phyloP scores from a whole-genome alignment of 2,888 invertebrate species.

The Eutolmus rufibarbis region DNA sequence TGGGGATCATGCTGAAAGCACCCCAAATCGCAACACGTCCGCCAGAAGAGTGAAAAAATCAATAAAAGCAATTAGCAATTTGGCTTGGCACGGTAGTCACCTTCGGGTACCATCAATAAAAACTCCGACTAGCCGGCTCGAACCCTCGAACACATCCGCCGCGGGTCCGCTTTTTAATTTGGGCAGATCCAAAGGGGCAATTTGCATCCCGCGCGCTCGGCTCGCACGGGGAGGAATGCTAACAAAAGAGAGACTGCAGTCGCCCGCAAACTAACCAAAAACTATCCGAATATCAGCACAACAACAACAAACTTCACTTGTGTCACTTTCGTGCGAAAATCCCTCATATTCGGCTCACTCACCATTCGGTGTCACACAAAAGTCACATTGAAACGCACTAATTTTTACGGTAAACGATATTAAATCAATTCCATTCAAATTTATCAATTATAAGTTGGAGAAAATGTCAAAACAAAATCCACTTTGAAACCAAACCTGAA shows the following conservation, averaged over 20 bases:
- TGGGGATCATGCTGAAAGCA: not conserved
- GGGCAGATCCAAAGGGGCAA: not conserved
- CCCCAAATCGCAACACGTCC: constrained; percentile 2
- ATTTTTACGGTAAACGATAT: not conserved
- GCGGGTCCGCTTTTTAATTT: not conserved
- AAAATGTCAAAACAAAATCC: constrained; percentile 38
- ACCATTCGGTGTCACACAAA: constrained; percentile 12
- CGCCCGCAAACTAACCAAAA: constrained; percentile 32
- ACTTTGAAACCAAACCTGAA: constrained; percentile 29
- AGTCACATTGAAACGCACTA: constrained; percentile 13
- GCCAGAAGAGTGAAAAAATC: not conserved
- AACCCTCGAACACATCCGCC: not conserved
- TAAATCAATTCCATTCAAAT: constrained; percentile 1
- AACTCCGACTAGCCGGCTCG: not conserved
- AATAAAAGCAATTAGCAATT: constrained; percentile 2
- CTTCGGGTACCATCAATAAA: not conserved
- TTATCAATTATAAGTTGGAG: not conserved
- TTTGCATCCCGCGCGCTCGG: not conserved
- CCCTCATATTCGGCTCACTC: not conserved
- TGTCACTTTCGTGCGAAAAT: constrained; percentile 19
- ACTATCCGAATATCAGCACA: constrained; percentile 11
- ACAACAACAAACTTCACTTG: constrained; percentile 40
- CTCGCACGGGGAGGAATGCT: not conserved
- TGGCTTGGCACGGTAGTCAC: not conserved
- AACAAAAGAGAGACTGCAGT: constrained; percentile 13